Evolutionary conservation across 1,140 invertebrate species (phyloP).

Genomic region (Maniola jurtina): DNA sequence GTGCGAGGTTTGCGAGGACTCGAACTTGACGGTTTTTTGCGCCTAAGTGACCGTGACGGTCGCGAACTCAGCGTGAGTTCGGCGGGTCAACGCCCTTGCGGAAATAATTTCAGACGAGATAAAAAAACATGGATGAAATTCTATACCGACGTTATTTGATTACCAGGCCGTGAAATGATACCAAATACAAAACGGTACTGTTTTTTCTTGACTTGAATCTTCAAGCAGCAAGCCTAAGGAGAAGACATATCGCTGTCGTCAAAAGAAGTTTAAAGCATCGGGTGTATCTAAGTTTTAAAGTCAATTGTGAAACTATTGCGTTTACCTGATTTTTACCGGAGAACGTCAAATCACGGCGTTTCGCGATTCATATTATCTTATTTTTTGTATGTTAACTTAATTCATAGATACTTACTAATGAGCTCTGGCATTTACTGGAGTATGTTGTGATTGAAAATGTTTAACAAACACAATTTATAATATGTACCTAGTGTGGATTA

Average conservation of each 20-base stretch:
- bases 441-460: no score
- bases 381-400: no score
- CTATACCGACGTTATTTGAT: slow-evolving; percentile 48
- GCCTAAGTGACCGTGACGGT: slow-evolving; percentile 53
- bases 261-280: background rate
- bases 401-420: no score
- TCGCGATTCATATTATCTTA: no score
- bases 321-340: no score
- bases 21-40: slow-evolving; percentile 40
- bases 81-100: slow-evolving; percentile 41
- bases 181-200: slow-evolving; percentile 20
- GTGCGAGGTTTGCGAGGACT: no score
- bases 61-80: slow-evolving; percentile 55
- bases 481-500: no score
- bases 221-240: background rate
- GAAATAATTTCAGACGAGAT: slow-evolving; percentile 35
- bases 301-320: no score
- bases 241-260: background rate
- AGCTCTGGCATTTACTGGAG: no score
- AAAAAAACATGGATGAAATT: slow-evolving; percentile 44
- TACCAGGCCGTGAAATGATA: slow-evolving; percentile 40
- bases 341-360: no score
- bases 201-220: background rate
- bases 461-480: no score
- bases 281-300: no score